Conservation (phyloP, 2,888 invertebrate species). For the Nephrotoma appendiculata region DNA sequence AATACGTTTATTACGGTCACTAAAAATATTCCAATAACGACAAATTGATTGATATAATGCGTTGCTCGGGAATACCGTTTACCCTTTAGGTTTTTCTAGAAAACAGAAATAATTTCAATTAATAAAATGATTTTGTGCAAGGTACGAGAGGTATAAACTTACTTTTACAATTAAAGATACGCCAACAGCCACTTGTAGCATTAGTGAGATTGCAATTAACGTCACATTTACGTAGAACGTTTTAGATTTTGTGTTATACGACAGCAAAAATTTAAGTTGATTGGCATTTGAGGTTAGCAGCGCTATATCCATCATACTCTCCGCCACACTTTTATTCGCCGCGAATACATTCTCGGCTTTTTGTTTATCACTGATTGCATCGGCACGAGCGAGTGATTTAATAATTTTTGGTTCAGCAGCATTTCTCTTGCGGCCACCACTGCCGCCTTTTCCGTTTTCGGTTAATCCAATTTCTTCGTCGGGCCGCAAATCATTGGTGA, state of each 20-base stretch:
- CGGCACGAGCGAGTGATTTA: not conserved
- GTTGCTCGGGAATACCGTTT: not conserved
- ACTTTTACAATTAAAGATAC: conserved; percentile 46
- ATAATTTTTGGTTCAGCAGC: not conserved
- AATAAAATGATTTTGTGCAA: no score
- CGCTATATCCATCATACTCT: conserved; percentile 52
- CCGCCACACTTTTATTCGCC: conserved; percentile 25
- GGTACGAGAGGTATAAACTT: conserved; percentile 7
- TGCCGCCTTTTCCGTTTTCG: not conserved
- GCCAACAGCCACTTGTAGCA: conserved; percentile 48
- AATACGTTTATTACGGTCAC: not conserved
- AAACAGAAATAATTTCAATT: not conserved
- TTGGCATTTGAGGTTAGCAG: conserved; percentile 55
- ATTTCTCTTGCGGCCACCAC: not conserved
- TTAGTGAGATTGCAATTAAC: conserved; percentile 42
- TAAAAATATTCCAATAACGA: not conserved
- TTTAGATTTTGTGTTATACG: conserved; percentile 40
- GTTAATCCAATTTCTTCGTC: not conserved
- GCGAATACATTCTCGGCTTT: conserved; percentile 16
- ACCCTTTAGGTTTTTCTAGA: not conserved
- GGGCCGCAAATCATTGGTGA: not conserved
- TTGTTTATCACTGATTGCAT: not conserved
- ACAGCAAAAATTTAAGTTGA: conserved; percentile 48
- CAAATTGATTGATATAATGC: not conserved
- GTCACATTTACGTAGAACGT: conserved; percentile 42